Evolutionary conservation across 2,797 vertebrate genomes (phyloP).

Genomic region (Macroramphosus scolopax): DNA sequence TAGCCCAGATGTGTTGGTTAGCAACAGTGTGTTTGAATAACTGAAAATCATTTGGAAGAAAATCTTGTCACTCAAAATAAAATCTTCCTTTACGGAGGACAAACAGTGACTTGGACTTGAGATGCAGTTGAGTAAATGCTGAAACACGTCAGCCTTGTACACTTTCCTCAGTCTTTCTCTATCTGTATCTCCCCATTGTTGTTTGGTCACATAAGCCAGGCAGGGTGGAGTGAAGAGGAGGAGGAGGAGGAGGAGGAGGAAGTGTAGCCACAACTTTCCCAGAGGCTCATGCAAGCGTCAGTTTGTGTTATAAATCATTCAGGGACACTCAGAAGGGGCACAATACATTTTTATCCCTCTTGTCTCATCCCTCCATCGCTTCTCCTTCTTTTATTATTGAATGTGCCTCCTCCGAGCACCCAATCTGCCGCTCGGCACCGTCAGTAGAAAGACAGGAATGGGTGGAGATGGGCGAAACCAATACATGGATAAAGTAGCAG

Average conservation of each 20-base stretch:
- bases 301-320: slow-evolving; percentile 78
- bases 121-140: neutral
- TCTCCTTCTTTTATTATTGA: slow-evolving; percentile 67
- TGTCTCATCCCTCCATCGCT: slow-evolving; percentile 53
- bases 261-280: slow-evolving; percentile 65
- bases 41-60: too few species aligned
- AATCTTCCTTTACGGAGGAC: too few species aligned
- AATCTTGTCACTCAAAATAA: too few species aligned
- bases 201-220: slow-evolving; percentile 46
- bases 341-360: slow-evolving; percentile 65
- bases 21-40: too few species aligned
- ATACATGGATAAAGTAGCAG: slow-evolving; percentile 6
- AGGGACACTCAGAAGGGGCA: slow-evolving; percentile 65
- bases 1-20: neutral
- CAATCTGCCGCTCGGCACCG: slow-evolving; percentile 21
- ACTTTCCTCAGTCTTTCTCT: slow-evolving; percentile 5
- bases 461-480: slow-evolving; percentile 15
- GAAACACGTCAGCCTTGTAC: too few species aligned
- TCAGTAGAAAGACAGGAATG: slow-evolving; percentile 17
- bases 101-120: neutral
- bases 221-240: slow-evolving; percentile 26
- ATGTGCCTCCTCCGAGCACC: slow-evolving; percentile 43
- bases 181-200: slow-evolving; percentile 19
- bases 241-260: too few species aligned
- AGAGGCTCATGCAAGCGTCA: slow-evolving; percentile 68